Base-by-base conservation (phyloP, 2,113 vertebrate species). In the Tupaia chinensis region DNA sequence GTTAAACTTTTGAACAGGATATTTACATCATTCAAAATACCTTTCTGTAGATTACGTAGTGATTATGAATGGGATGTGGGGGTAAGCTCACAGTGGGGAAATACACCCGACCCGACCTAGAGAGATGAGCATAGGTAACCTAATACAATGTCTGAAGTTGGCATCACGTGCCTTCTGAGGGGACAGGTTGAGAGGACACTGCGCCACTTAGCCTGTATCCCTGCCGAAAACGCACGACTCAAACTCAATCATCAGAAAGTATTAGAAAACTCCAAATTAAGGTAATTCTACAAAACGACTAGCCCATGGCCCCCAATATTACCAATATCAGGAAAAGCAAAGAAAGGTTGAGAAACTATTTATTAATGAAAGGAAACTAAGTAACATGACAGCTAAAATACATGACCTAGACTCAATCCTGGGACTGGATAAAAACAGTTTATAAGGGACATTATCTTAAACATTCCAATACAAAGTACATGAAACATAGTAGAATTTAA, bases 161-260 rank as follows among this genome's bases (percentile, higher is more conserved):
- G 53, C n/a, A 53, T 11, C 25, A 14, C 3, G 4, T 7, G 65
- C 27, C 68, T 77, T 74, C 34, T 32, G 6, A 1, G 5, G 9
- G 3, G 15, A 19, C 17, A 25, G 9, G 11, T 0, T 23, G 25
- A 80, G n/a, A 61, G 44, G n/a, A 70, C 22, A 66, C 7, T 17
- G 7, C 27, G 10, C 2, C 7, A 1, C 9, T 34, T 54, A 7
- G 0, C 13, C 1, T 9, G 34, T 10, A 2, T 34, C 7, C 15
- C 54, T 87, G 68, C 54, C 87, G 72, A 89, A 80, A 63, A 63
- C 7, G 22, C 14, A n/a, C 5, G 7, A 14, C 7, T 23, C 32
- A 34, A 84, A n/a, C 11, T 9, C 6, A 83, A 70, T 4, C 27
- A 25, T 7, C 14, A 84, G 32, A 34, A 34, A 84, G 56, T 54